phyloP scores from a whole-genome alignment of 2,888 invertebrate genomes.

The Ephialtes manifestator region DNA sequence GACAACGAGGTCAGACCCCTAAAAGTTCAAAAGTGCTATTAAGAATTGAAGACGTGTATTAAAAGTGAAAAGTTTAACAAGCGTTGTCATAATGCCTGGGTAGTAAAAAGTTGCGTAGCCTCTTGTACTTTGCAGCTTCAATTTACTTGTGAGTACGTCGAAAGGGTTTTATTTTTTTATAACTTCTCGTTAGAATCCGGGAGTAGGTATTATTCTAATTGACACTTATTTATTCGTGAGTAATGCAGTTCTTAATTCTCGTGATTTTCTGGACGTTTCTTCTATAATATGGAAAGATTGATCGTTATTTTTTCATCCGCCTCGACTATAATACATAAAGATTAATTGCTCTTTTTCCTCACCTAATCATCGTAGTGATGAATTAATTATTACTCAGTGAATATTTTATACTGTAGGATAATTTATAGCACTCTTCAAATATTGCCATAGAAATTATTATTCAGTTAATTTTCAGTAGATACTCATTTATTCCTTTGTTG shows the following conservation, averaged over 20 bases:
- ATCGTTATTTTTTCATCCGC: not conserved
- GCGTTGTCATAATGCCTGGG: not conserved
- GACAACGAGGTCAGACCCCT: not conserved
- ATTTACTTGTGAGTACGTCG: not conserved
- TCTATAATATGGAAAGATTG: no score
- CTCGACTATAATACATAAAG: not conserved
- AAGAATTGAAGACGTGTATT: constrained; percentile 15
- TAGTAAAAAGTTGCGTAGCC: not conserved
- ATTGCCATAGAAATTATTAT: no score
- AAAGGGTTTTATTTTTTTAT: not conserved
- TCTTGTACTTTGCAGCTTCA: not conserved
- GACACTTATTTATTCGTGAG: not conserved
- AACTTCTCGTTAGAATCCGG: not conserved
- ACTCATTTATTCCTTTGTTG: not conserved
- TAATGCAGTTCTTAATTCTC: not conserved
- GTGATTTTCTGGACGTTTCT: not conserved
- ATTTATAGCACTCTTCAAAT: not conserved
- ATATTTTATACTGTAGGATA: not conserved
- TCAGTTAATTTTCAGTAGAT: no score
- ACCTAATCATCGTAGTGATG: not conserved
- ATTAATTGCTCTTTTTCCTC: not conserved
- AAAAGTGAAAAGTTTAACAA: constrained; percentile 18
- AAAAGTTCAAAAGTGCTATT: constrained; percentile 11
- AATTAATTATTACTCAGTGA: not conserved
- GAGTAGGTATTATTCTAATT: not conserved